Conservation (phyloP, 2,797 vertebrate species). For the Apodemus agrarius region DNA sequence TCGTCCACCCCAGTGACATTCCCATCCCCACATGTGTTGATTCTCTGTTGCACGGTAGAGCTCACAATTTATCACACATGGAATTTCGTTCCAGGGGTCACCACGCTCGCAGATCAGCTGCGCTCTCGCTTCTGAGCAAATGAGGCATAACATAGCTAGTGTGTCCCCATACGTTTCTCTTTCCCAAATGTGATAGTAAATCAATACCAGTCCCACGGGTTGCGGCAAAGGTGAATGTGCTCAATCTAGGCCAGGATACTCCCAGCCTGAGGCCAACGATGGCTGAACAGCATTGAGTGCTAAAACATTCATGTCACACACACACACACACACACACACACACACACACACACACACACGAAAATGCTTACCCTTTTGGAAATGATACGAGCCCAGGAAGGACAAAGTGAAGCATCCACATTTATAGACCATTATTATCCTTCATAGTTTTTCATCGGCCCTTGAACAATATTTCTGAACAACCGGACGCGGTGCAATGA, state of each 20-base stretch:
- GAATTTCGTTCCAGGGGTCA: constrained; percentile 66
- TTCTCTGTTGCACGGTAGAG: constrained; percentile 32
- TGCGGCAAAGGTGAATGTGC: not conserved
- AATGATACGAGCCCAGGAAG: not conserved
- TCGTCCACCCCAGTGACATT: constrained; percentile 49
- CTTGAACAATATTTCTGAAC: constrained; percentile 79
- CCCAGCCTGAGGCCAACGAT: not conserved
- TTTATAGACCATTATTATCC: constrained; percentile 72
- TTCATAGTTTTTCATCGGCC: constrained; percentile 48
- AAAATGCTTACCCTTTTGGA: not conserved
- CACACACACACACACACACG: not conserved
- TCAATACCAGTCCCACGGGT: constrained; percentile 72
- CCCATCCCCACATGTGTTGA: constrained; percentile 59
- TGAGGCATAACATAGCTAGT: constrained; percentile 70
- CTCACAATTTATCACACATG: constrained; percentile 52
- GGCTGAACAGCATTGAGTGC: not conserved
- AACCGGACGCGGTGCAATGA: constrained; percentile 40
- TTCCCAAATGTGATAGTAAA: constrained; percentile 50
- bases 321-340: not conserved
- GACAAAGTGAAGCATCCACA: not conserved
- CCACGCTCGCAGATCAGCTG: constrained; percentile 65
- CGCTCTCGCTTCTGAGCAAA: constrained; percentile 79
- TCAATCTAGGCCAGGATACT: not conserved
- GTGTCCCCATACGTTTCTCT: constrained; percentile 22
- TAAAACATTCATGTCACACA: not conserved